These are phyloP conservation scores for Cyprinodon brontotheroides DNA, from an alignment of 2,113 vertebrate species.

Conservation along the genomic window DNA sequence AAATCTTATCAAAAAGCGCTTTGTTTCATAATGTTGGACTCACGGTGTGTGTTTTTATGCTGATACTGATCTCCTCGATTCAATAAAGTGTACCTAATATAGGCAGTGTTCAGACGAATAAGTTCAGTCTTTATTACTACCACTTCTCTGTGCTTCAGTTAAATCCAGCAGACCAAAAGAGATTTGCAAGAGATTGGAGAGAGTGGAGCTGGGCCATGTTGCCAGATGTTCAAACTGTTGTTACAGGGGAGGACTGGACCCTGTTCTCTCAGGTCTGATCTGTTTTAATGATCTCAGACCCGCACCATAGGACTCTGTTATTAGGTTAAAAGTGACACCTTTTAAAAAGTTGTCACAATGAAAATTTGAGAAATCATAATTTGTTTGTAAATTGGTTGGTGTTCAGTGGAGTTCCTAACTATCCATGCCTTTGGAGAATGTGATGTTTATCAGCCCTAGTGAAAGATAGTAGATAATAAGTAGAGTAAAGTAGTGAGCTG, in stretches of 20 bases:
- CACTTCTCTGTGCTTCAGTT: conserved; percentile 46
- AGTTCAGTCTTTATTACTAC: conserved; percentile 45
- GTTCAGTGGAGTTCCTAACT: too few relatives aligned
- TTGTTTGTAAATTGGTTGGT: background rate
- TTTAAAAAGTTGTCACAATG: background rate
- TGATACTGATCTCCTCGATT: conserved; percentile 46
- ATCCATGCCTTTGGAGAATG: too few relatives aligned
- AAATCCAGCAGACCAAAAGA: conserved; percentile 54
- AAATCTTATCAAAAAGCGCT: background rate
- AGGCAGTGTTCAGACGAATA: conserved; percentile 37
- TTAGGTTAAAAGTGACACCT: background rate
- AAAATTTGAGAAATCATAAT: background rate
- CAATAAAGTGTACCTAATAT: conserved; percentile 41
- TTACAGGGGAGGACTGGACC: background rate
- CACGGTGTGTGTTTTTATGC: conserved; percentile 15
- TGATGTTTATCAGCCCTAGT: too few relatives aligned
- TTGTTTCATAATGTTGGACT: conserved; percentile 48
- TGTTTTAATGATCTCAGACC: background rate
- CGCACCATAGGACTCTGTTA: background rate
- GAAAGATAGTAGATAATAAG: too few relatives aligned
- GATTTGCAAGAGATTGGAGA: conserved; percentile 59
- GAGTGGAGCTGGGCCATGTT: conserved; percentile 30
- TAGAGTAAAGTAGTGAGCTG: too few relatives aligned
- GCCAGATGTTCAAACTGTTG: conserved; percentile 30
- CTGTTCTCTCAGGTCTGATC: background rate